These are phyloP conservation scores for Trachelus tabidus DNA, from an alignment of 2,888 invertebrate species.

Conservation along the genomic window DNA sequence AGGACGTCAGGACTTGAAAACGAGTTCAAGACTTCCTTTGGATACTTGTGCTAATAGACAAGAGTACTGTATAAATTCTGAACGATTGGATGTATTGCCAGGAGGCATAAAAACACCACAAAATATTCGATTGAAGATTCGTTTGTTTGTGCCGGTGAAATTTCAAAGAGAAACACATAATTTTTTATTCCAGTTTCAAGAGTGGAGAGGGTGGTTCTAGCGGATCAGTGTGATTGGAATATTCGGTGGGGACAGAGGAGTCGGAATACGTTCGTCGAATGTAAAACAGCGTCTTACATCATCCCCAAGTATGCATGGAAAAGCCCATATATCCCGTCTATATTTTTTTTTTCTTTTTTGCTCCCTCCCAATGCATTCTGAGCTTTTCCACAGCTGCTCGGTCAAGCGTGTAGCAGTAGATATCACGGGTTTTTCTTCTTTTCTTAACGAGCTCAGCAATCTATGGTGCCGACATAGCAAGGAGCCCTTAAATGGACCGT, in stretches of 20 bases:
- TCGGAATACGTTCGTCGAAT: background rate
- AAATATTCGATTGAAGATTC: background rate
- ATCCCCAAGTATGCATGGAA: background rate
- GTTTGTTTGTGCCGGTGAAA: background rate
- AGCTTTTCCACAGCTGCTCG: background rate
- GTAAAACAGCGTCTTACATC: background rate
- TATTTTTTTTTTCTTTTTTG: background rate
- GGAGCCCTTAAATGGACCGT: slow-evolving; percentile 39
- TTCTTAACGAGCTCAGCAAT: background rate
- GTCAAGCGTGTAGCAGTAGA: background rate
- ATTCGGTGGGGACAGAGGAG: background rate
- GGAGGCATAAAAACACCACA: background rate
- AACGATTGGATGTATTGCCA: background rate
- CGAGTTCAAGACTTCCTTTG: background rate
- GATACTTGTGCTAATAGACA: background rate
- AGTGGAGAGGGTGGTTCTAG: background rate
- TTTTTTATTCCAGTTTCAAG: background rate
- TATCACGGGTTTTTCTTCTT: background rate
- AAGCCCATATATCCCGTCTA: background rate
- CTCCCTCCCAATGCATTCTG: background rate
- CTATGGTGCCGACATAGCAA: background rate
- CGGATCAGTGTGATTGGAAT: background rate
- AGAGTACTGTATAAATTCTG: background rate
- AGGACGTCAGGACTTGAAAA: background rate
- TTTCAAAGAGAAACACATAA: background rate